phyloP scores from a whole-genome alignment of 2,797 vertebrate genomes.

The Crax fasciolata region DNA sequence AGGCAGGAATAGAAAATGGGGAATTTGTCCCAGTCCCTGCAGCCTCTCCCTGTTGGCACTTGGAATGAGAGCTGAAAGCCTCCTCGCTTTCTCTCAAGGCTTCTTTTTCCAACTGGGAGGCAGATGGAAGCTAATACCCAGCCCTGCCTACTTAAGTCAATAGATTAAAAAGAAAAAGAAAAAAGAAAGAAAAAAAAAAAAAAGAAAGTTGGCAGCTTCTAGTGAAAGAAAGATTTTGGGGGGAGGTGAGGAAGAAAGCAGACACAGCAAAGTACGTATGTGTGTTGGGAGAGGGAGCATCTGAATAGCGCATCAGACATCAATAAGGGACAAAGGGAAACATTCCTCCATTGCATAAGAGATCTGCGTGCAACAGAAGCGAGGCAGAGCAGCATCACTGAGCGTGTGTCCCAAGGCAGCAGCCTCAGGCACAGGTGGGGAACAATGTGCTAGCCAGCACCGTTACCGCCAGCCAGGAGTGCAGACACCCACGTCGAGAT shows the following conservation, averaged over 20 bases:
- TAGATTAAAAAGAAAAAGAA: neutral
- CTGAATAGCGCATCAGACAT: neutral
- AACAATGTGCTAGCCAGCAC: neutral
- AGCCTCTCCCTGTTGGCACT: neutral
- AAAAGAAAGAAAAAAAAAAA: neutral
- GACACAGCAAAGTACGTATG: neutral
- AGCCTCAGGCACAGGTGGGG: rapidly evolving
- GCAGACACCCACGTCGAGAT: neutral
- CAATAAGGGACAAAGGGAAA: neutral
- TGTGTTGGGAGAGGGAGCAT: neutral
- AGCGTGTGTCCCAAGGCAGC: neutral
- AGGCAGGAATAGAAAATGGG: neutral
- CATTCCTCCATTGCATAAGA: neutral
- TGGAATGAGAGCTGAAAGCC: neutral
- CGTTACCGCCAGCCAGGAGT: neutral
- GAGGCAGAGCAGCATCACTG: neutral
- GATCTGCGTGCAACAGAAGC: rapidly evolving
- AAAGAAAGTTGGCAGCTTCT: neutral
- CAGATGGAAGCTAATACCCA: slow-evolving; percentile 18
- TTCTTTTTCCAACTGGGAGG: slow-evolving; percentile 18
- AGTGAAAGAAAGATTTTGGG: neutral
- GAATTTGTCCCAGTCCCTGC: neutral
- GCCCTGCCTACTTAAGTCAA: neutral
- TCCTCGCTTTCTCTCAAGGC: neutral
- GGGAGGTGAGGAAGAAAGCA: neutral